Base-by-base conservation (phyloP, 2,113 vertebrate species). In the Plestiodon gilberti region DNA sequence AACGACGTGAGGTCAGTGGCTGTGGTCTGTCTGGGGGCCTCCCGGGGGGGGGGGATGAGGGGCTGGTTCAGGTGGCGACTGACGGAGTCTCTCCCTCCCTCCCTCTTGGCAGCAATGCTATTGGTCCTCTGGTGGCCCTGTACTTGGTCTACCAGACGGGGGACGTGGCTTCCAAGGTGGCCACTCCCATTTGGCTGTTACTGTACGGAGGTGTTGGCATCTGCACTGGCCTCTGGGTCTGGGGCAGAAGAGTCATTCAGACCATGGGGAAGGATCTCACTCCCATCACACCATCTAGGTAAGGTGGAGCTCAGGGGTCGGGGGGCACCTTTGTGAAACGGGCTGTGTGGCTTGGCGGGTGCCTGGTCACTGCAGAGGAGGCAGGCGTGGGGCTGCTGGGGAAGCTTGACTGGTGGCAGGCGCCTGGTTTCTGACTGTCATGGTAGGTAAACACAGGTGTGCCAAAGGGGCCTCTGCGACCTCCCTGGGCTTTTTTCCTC, bases 241-340 rank as follows among this genome's bases (percentile, higher is more conserved):
- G 98, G 99, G 99, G 99, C n/a, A 96, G 98, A 33, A 97, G 99
- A 91, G 99, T 99, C 88, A 99, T 99, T 89, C 98, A 99, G 96
- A 99, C 99, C 0, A 96, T 99, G 98, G 99, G 99, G 13, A 99
- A 98, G 91, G 98, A 99, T 89, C 97, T 99, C 61, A 99, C 99
- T 0, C 98, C 98, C 35, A 99, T 99, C 90, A 99, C 99, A 4
- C 99, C 99, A 0, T 99, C 98, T 3, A 99, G 99, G 98, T 99
- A 95, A 88, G 86, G 38, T 4, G 35, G 33, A 67, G 2, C 7
- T 4, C 0, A 0, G 43, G 20, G 4, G 28, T 64, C 0, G 33
- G 20, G 23, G 10, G 14, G 2, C 10, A 69, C 48, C 6, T 35
- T 22, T 11, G 25, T 25, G 35, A 13, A 14, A 13, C 1, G 10